These are phyloP conservation scores for Pseudeuparius sepicola DNA, from an alignment of 2,888 invertebrate species.

Conservation along the genomic window DNA sequence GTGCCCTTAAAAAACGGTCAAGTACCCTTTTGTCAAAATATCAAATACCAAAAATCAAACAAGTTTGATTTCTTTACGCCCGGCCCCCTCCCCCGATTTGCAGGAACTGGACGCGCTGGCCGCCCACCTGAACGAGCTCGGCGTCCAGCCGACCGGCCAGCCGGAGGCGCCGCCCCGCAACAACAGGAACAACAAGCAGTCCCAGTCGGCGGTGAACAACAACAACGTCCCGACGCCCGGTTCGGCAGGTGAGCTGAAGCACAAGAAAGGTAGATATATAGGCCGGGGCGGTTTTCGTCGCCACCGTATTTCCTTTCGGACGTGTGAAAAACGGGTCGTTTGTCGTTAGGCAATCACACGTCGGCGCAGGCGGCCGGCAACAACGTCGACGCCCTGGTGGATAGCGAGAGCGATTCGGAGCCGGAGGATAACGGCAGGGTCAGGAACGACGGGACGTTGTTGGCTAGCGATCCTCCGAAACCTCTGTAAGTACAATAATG, in stretches of 20 bases:
- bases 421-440: constrained; percentile 71
- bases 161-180: constrained; percentile 63
- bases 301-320: too few relatives aligned
- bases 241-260: constrained; percentile 22
- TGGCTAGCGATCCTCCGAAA: constrained; percentile 94
- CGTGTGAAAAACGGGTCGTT: too few relatives aligned
- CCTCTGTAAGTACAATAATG: constrained; percentile 92
- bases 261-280: too few relatives aligned
- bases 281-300: too few relatives aligned
- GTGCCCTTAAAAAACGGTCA: too few relatives aligned
- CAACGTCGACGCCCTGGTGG: constrained; percentile 55
- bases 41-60: too few relatives aligned
- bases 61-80: too few relatives aligned
- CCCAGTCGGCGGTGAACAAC: constrained; percentile 32
- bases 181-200: constrained; percentile 38
- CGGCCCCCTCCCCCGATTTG: too few relatives aligned
- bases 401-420: constrained; percentile 73
- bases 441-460: constrained; percentile 85
- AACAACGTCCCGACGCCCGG: constrained; percentile 34
- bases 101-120: constrained; percentile 96
- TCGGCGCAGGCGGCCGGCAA: constrained; percentile 38
- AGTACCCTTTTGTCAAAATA: too few relatives aligned
- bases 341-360: constrained; percentile 32
- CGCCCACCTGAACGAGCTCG: constrained; percentile 90
- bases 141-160: constrained; percentile 55